phyloP scores from a whole-genome alignment of 2,797 vertebrate species.

The Eospalax fontanierii region DNA sequence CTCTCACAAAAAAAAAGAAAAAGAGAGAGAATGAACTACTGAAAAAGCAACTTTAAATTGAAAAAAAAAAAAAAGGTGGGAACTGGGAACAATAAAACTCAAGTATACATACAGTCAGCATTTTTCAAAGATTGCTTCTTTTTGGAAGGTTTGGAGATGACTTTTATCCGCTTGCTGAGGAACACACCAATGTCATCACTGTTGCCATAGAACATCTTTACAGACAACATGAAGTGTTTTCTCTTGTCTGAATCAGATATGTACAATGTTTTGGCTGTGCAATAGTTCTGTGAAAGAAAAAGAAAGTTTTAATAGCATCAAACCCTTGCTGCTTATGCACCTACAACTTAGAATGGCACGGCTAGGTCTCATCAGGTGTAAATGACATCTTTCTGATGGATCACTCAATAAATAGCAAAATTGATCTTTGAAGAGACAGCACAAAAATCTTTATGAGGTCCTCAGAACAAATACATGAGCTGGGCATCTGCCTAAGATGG shows the following conservation, averaged over 20 bases:
- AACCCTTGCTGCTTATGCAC: slow-evolving; percentile 1
- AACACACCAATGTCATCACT: slow-evolving; percentile 99
- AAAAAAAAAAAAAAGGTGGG: neutral
- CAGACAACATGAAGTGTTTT: slow-evolving; percentile 99
- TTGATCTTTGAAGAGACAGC: slow-evolving; percentile 33
- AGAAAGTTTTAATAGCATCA: slow-evolving; percentile 55
- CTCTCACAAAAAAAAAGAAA: neutral
- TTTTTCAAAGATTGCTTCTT: slow-evolving; percentile 99
- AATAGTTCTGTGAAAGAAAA: slow-evolving; percentile 95
- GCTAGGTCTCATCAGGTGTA: neutral
- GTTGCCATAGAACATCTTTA: slow-evolving; percentile 99
- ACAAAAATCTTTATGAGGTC: neutral
- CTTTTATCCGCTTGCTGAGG: slow-evolving; percentile 99
- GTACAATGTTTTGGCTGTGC: slow-evolving; percentile 99
- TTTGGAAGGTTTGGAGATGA: slow-evolving; percentile 99
- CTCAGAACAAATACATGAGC: neutral
- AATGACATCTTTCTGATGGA: neutral
- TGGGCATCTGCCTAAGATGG: neutral
- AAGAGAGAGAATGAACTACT: neutral
- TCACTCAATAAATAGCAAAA: slow-evolving; percentile 25
- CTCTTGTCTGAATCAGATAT: slow-evolving; percentile 99
- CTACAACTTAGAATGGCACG: neutral
- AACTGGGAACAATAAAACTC: neutral
- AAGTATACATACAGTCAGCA: slow-evolving; percentile 95
- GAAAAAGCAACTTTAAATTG: slow-evolving; percentile 34